Conservation (phyloP, 2,888 invertebrate genomes). For the Dasypogon diadema region DNA sequence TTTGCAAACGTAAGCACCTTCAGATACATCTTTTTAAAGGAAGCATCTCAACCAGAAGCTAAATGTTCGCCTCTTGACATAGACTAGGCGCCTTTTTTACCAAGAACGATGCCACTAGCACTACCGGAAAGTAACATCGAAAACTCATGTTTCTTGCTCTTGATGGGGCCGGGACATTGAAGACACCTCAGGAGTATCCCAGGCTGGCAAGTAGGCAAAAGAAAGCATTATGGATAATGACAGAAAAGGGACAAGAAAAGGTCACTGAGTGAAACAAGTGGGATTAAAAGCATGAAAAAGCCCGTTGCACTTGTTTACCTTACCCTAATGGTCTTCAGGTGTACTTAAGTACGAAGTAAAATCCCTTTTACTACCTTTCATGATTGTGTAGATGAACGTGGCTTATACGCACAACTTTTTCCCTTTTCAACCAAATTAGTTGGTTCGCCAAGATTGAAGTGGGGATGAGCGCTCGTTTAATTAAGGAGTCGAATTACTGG, state of each 20-base stretch:
- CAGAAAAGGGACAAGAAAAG: neutral
- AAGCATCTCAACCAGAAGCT: neutral
- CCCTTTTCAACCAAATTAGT: conserved; percentile 9
- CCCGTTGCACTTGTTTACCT: conserved; percentile 15
- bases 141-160: too few species aligned
- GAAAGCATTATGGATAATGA: too few species aligned
- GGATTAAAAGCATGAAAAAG: conserved; percentile 7
- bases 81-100: too few species aligned
- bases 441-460: neutral
- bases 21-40: neutral
- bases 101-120: too few species aligned
- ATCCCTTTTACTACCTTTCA: conserved; percentile 21
- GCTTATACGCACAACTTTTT: neutral
- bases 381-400: neutral
- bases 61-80: too few species aligned
- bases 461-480: conserved; percentile 27
- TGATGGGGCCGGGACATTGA: neutral
- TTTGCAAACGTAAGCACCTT: neutral
- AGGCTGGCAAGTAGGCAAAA: neutral
- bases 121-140: too few species aligned
- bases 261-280: neutral
- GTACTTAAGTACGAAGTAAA: conserved; percentile 16
- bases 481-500: conserved; percentile 24
- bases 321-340: conserved; percentile 33
- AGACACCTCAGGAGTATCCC: neutral